Evolutionary conservation across 2,113 vertebrate species (phyloP).

Genomic region (Corythoichthys intestinalis): DNA sequence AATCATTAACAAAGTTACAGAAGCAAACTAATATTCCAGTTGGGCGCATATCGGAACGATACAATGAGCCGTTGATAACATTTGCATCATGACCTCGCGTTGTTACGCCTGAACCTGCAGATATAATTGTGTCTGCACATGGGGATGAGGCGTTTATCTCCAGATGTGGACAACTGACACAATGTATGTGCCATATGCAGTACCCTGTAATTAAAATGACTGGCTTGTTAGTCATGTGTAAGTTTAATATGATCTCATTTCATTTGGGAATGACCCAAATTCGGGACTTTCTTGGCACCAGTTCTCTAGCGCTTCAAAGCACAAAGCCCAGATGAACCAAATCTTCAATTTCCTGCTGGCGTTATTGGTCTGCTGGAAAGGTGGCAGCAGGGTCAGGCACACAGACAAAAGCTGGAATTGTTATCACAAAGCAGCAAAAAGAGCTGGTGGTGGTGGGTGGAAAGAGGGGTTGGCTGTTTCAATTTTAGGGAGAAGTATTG

Average conservation of each 20-base stretch:
- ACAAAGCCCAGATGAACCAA: slow-evolving; percentile 33
- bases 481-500: background rate
- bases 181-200: background rate
- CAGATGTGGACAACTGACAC: background rate
- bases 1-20: background rate
- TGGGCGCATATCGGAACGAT: background rate
- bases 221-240: background rate
- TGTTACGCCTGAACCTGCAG: slow-evolving; percentile 22
- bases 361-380: slow-evolving; percentile 18
- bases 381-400: slow-evolving; percentile 20
- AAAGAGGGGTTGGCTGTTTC: background rate
- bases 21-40: background rate
- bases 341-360: slow-evolving; percentile 42
- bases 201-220: background rate
- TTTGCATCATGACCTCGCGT: slow-evolving; percentile 22
- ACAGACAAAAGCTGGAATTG: slow-evolving; percentile 8
- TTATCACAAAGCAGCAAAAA: slow-evolving; percentile 19
- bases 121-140: slow-evolving; percentile 35
- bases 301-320: slow-evolving; percentile 29
- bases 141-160: background rate
- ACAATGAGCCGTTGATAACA: slow-evolving; percentile 23
- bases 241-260: slow-evolving; percentile 2
- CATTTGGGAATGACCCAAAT: slow-evolving; percentile 51
- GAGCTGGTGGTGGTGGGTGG: background rate
- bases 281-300: slow-evolving; percentile 12